Percentiles rank a stretch among this genome's conserved stretches.
Conservation (phyloP, 2,888 invertebrate species). For the Pyralis farinalis region DNA sequence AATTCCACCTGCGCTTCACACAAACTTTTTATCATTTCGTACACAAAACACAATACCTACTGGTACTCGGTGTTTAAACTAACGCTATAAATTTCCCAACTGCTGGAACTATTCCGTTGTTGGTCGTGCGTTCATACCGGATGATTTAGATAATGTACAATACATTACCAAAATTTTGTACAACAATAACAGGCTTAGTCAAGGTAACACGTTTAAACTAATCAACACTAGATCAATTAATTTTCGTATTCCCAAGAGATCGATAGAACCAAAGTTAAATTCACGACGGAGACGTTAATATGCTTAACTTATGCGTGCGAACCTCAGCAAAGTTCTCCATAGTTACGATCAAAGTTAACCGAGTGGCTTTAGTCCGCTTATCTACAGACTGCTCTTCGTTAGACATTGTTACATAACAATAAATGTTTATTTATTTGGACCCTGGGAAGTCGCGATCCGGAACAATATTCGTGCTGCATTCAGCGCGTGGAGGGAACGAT, state of each 20-base stretch:
- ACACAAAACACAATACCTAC: constrained; percentile 13
- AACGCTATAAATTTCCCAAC: constrained; percentile 24
- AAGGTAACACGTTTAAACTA: constrained; percentile 4
- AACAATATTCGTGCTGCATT: constrained; percentile 32
- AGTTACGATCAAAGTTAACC: constrained; percentile 58
- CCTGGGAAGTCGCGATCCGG: constrained; percentile 36
- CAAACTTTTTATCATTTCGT: constrained; percentile 16
- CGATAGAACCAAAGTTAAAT: constrained; percentile 51
- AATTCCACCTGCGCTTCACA: constrained; percentile 11
- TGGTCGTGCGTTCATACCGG: constrained; percentile 14
- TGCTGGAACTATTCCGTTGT: constrained; percentile 21
- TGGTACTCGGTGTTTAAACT: constrained; percentile 17
- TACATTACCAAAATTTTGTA: not conserved
- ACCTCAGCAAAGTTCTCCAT: constrained; percentile 47
- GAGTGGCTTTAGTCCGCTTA: constrained; percentile 41
- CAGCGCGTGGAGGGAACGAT: constrained; percentile 39
- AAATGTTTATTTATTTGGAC: constrained; percentile 55
- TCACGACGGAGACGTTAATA: constrained; percentile 58
- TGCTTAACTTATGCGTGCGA: constrained; percentile 62
- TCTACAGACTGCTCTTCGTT: constrained; percentile 42
- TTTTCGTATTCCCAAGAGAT: constrained; percentile 52
- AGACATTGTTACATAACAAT: constrained; percentile 44
- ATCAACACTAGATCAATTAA: constrained; percentile 47
- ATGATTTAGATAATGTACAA: constrained; percentile 18
- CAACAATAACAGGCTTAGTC: constrained; percentile 3